Evolutionary conservation across 2,888 invertebrate genomes (phyloP).

Genomic region (Blastobasis lacticolella): DNA sequence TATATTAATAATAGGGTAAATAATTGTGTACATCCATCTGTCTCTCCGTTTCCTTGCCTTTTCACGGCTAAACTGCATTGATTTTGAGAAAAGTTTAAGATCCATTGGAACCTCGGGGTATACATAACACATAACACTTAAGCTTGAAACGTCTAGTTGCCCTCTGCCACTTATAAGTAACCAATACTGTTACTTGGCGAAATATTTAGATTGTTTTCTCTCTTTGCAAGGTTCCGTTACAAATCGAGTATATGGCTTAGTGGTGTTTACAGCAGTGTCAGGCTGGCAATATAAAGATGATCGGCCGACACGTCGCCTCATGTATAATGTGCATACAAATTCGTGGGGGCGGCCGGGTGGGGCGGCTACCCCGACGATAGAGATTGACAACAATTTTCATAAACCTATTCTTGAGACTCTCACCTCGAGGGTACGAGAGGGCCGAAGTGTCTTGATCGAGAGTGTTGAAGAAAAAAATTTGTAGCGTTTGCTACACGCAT

Average conservation of each 20-base stretch:
- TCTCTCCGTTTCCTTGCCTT: too few relatives aligned
- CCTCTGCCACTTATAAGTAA: background rate
- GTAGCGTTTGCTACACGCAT: too few relatives aligned
- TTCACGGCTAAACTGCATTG: too few relatives aligned
- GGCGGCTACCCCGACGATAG: conserved; percentile 27
- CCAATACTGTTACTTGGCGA: too few relatives aligned
- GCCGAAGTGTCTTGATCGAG: background rate
- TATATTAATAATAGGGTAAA: too few relatives aligned
- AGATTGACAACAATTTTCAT: conserved; percentile 20
- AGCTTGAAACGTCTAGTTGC: too few relatives aligned
- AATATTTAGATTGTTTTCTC: too few relatives aligned
- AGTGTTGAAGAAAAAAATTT: too few relatives aligned
- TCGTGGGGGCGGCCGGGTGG: conserved; percentile 36
- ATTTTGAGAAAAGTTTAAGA: too few relatives aligned
- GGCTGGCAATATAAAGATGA: conserved; percentile 55
- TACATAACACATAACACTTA: too few relatives aligned
- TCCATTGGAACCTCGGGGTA: too few relatives aligned
- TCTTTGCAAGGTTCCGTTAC: conserved; percentile 10
- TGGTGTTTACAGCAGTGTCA: conserved; percentile 37
- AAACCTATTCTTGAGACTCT: background rate
- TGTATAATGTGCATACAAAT: conserved; percentile 70
- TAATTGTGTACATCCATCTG: too few relatives aligned
- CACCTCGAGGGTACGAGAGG: background rate
- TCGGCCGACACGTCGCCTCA: conserved; percentile 57
- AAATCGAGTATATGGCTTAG: conserved; percentile 33